A percentile compares a stretch with the other conserved stretches of the same genome.
These are phyloP conservation scores for Osmoderma eremita DNA, from an alignment of 2,888 invertebrate species.

Conservation along the genomic window DNA sequence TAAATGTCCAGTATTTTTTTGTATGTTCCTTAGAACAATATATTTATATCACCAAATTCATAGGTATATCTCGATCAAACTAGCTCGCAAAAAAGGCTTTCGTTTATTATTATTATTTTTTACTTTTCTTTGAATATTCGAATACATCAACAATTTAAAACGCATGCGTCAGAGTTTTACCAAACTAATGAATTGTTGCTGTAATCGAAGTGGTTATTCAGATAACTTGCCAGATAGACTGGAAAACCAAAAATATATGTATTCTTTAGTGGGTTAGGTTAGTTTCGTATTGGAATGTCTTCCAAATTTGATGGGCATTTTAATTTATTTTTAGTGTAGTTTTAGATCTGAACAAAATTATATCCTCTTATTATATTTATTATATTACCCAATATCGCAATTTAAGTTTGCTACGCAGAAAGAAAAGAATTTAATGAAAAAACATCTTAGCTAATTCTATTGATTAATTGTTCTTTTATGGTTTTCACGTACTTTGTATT, in stretches of 20 bases:
- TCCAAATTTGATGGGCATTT: constrained; percentile 49
- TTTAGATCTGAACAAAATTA: constrained; percentile 45
- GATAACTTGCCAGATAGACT: constrained; percentile 55
- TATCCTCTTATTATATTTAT: constrained; percentile 37
- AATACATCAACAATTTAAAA: constrained; percentile 34
- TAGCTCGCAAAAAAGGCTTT: constrained; percentile 21
- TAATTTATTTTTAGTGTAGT: constrained; percentile 42
- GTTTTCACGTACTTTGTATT: constrained; percentile 42
- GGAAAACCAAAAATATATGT: constrained; percentile 57
- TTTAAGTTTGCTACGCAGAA: constrained; percentile 17
- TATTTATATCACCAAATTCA: constrained; percentile 32
- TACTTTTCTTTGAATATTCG: constrained; percentile 23
- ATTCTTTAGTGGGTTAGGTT: constrained; percentile 48
- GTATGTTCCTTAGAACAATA: constrained; percentile 40
- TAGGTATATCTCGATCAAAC: constrained; percentile 35
- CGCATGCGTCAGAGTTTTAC: background rate
- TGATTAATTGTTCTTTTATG: constrained; percentile 35
- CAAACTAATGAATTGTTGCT: constrained; percentile 31
- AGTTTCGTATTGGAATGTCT: constrained; percentile 48
- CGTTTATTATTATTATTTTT: constrained; percentile 18
- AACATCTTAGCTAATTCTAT: constrained; percentile 41
- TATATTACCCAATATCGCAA: constrained; percentile 19
- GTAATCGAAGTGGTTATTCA: constrained; percentile 37
- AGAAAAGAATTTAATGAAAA: constrained; percentile 16
- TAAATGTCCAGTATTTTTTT: constrained; percentile 45